phyloP scores from a whole-genome alignment of 2,113 vertebrate genomes.

The Ceyx cyanopectus region DNA sequence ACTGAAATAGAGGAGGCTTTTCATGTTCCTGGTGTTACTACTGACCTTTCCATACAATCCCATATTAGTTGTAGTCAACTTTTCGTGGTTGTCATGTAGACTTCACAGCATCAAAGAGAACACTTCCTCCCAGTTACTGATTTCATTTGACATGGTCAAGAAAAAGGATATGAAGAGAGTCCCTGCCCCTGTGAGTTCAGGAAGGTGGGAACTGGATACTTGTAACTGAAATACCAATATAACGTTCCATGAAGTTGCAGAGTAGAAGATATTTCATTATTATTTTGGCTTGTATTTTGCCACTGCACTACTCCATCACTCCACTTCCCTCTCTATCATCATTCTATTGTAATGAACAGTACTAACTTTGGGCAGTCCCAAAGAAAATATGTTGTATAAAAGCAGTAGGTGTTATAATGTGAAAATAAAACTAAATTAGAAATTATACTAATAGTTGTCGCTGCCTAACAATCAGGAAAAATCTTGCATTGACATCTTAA shows the following conservation, averaged over 20 bases:
- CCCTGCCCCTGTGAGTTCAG: neutral
- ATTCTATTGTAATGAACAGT: conserved; percentile 62
- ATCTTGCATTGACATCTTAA: conserved; percentile 48
- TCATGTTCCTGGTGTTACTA: neutral
- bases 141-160: neutral
- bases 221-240: neutral
- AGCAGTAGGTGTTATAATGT: neutral
- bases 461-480: conserved; percentile 47
- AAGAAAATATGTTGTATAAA: neutral
- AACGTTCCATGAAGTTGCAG: neutral
- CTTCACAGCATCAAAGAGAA: neutral
- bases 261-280: neutral
- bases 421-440: neutral
- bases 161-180: neutral
- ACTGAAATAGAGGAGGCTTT: neutral
- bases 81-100: neutral
- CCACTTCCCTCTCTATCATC: neutral
- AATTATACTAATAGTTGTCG: neutral
- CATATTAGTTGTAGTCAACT: neutral
- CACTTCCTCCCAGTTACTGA: neutral
- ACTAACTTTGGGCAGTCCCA: conserved; percentile 45
- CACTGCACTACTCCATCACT: neutral
- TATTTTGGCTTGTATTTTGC: neutral
- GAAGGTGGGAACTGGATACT: neutral
- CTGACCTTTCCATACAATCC: neutral